Percentiles rank a stretch among this genome's conserved stretches.
phyloP scores from a whole-genome alignment of 2,888 invertebrate genomes.

The Neuroscelio doddi region DNA sequence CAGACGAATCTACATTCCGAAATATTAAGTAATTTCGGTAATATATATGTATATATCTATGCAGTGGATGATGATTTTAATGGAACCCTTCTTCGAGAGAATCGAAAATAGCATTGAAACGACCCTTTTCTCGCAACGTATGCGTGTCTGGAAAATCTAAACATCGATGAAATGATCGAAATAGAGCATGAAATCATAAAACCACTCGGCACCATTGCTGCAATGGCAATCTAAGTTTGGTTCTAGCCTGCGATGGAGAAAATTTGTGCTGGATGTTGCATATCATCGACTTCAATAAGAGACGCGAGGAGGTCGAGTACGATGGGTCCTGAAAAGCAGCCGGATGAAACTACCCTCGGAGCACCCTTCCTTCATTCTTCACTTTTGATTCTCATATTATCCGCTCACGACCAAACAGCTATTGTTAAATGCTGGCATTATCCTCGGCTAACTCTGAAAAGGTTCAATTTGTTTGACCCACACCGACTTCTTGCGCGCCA shows the following conservation, averaged over 20 bases:
- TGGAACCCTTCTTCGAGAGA: conserved; percentile 21
- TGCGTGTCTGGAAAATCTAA: conserved; percentile 51
- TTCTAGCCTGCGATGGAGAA: conserved; percentile 50
- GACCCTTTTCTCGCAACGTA: conserved; percentile 24
- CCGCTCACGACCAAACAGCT: conserved; percentile 55
- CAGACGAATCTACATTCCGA: too few species aligned
- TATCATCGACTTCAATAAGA: conserved; percentile 58
- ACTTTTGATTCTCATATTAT: conserved; percentile 41
- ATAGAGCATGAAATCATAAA: conserved; percentile 65
- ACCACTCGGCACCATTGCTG: conserved; percentile 52
- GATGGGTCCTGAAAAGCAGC: conserved; percentile 45
- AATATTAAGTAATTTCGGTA: too few species aligned
- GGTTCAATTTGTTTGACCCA: conserved; percentile 66
- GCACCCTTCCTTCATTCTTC: conserved; percentile 40
- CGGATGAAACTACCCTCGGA: conserved; percentile 44
- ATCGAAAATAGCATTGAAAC: not conserved
- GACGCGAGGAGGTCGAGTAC: conserved; percentile 50
- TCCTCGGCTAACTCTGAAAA: conserved; percentile 58
- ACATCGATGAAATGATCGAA: conserved; percentile 57
- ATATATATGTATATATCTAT: too few species aligned
- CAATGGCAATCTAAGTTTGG: conserved; percentile 35
- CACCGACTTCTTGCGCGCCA: conserved; percentile 46
- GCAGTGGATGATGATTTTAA: conserved; percentile 39
- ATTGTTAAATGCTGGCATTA: conserved; percentile 65
- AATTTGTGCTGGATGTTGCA: conserved; percentile 54